Percentiles rank a stretch among this genome's conserved stretches.
phyloP scores from a whole-genome alignment of 2,797 vertebrate genomes.

The Parauchenoglanis punctatus region DNA sequence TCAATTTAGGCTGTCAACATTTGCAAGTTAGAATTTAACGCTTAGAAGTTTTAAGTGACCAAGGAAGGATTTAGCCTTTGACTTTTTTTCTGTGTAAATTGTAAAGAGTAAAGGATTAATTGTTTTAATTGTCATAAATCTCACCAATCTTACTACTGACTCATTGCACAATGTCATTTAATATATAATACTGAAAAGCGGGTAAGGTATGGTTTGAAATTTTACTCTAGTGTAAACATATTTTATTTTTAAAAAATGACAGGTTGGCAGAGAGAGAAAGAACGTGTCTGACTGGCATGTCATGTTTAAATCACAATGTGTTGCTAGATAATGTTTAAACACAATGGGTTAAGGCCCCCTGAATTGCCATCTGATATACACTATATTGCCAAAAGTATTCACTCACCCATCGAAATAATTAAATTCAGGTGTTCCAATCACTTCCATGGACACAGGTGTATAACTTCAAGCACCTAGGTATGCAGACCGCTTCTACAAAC shows the following conservation, averaged over 20 bases:
- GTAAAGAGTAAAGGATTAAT: not conserved
- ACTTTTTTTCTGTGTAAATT: not conserved
- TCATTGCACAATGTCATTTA: slow-evolving; percentile 42
- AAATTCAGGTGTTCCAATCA: no score
- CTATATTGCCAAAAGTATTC: no score
- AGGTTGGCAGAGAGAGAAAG: not conserved
- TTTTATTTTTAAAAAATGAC: not conserved
- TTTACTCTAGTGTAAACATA: not conserved
- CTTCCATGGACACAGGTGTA: no score
- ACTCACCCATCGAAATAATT: no score
- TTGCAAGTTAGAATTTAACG: not conserved
- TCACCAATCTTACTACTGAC: slow-evolving; percentile 11
- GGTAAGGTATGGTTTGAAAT: not conserved
- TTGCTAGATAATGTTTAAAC: slow-evolving; percentile 5
- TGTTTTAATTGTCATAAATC: not conserved
- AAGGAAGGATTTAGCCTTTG: not conserved
- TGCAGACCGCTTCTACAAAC: no score
- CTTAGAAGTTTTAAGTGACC: not conserved
- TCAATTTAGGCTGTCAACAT: not conserved
- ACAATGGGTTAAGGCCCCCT: not conserved
- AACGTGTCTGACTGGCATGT: not conserved
- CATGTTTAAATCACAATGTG: not conserved
- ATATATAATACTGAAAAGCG: slow-evolving; percentile 20
- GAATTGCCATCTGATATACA: not conserved
- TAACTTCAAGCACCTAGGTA: no score